Base-by-base conservation (phyloP, 2,888 invertebrate genomes). In the Panzeria rudis region DNA sequence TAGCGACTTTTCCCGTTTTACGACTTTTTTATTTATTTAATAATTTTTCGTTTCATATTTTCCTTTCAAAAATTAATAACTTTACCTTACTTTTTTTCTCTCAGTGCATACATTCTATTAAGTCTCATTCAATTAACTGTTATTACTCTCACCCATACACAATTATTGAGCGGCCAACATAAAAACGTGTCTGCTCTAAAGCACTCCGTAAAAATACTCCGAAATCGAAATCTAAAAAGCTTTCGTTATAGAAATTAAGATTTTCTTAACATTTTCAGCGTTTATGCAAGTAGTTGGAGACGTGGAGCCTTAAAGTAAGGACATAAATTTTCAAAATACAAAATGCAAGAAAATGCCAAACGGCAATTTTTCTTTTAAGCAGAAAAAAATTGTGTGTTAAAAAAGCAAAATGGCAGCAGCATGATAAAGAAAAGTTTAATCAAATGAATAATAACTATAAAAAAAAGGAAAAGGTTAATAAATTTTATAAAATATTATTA, bases 241-340 rank as follows among this genome's bases (percentile, higher is more conserved):
- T 90, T 89, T 76, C 84, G 83, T 78, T 84, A 66, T 47, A 81
- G 73, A 79, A 87, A 82, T 86, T 41, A 54, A 50, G 81, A 84
- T 79, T 87, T 78, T 35, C 9, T 38, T 80, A 71, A 73, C 72
- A 87, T 78, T 62, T 41, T 64, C 76, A 71, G 85, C 81, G 82
- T 86, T 87, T 80, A 77, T 87, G 87, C 87, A 88, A 89, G 89
- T 89, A 91, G 90, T 90, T 91, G 89, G 91, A 90, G 90, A 87
- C 88, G 90, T 89, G 90, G 89, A 91, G 90, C 90, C 91, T 89
- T 88, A 88, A 88, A 88, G 91, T 89, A 86, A 89, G 89, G 90
- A 90, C 90, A 88, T 87, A 86, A 87, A 84, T 47, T 20, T 68
- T 61, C 25, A 86, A 56, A 9, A 66, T 17, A 72, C 2, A 29